Conservation (phyloP, 2,797 vertebrate species). For the Podarcis lilfordi region DNA sequence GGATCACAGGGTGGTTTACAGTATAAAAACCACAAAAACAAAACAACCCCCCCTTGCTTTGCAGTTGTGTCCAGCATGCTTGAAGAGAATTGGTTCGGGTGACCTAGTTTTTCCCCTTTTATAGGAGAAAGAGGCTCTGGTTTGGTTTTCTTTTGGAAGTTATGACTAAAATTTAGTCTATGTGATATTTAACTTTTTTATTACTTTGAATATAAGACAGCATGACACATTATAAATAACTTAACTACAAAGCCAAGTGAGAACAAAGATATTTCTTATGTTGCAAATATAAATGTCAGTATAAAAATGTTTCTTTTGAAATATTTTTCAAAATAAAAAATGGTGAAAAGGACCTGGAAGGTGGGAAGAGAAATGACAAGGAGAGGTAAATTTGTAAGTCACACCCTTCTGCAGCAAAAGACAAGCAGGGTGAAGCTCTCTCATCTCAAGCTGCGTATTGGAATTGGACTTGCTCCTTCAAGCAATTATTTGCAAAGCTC, state of each 20-base stretch:
- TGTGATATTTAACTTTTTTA: not conserved
- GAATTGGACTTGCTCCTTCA: not conserved
- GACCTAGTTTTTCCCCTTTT: not conserved
- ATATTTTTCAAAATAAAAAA: conserved; percentile 9
- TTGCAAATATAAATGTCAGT: not conserved
- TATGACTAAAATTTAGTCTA: conserved; percentile 26
- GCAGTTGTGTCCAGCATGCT: conserved; percentile 8
- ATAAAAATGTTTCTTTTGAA: not conserved
- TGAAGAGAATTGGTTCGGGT: conserved; percentile 49
- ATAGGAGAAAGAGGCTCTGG: not conserved
- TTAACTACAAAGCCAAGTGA: conserved; percentile 19
- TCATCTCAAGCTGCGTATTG: not conserved
- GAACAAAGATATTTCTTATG: not conserved
- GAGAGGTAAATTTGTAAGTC: not conserved
- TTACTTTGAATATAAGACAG: conserved; percentile 13
- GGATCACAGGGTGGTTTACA: too few relatives aligned
- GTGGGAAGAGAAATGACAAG: not conserved
- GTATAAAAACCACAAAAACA: too few relatives aligned
- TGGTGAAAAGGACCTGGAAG: not conserved
- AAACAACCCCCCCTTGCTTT: too few relatives aligned
- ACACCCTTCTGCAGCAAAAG: not conserved
- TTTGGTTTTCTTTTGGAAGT: conserved; percentile 5
- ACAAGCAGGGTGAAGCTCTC: not conserved
- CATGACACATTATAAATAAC: not conserved
- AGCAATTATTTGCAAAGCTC: not conserved